Conservation (phyloP, 37 sponge, comb jelly and placozoan genomes). For the Halichondria panicea region DNA sequence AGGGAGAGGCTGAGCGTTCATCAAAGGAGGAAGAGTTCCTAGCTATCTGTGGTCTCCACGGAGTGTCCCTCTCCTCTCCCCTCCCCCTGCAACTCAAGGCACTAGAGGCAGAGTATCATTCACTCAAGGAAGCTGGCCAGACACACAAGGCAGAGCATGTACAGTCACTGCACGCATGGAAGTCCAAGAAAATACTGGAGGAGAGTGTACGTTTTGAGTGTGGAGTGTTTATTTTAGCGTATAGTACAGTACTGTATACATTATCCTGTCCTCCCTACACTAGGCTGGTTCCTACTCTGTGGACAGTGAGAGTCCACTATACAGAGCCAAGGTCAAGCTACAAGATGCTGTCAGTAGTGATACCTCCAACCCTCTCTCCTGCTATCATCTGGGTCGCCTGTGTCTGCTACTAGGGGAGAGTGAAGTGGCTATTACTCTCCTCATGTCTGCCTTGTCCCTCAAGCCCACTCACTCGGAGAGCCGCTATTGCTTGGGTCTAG, state of each 20-base stretch:
- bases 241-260: not conserved
- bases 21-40: slow-evolving; percentile 92
- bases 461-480: slow-evolving; percentile 69
- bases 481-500: slow-evolving; percentile 67
- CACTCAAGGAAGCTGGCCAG: slow-evolving; percentile 84
- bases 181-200: slow-evolving; percentile 83
- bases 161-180: slow-evolving; percentile 91
- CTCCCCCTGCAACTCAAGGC: slow-evolving; percentile 91
- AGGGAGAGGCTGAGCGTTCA: slow-evolving; percentile 57
- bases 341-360: slow-evolving; percentile 71
- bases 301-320: slow-evolving; percentile 71
- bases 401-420: slow-evolving; percentile 71
- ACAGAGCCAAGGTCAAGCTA: slow-evolving; percentile 74
- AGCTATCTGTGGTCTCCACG: slow-evolving; percentile 90
- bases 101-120: slow-evolving; percentile 90
- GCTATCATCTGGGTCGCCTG: slow-evolving; percentile 80
- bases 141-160: slow-evolving; percentile 90
- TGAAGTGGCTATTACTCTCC: slow-evolving; percentile 59
- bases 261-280: slow-evolving; percentile 7
- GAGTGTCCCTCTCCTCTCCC: slow-evolving; percentile 73
- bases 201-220: slow-evolving; percentile 15
- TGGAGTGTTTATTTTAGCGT: not conserved
- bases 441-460: slow-evolving; percentile 69
- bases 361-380: slow-evolving; percentile 51
- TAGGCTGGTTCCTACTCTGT: slow-evolving; percentile 59